Base-by-base conservation (phyloP, 2,888 invertebrate species). In the Cepaea hortensis region DNA sequence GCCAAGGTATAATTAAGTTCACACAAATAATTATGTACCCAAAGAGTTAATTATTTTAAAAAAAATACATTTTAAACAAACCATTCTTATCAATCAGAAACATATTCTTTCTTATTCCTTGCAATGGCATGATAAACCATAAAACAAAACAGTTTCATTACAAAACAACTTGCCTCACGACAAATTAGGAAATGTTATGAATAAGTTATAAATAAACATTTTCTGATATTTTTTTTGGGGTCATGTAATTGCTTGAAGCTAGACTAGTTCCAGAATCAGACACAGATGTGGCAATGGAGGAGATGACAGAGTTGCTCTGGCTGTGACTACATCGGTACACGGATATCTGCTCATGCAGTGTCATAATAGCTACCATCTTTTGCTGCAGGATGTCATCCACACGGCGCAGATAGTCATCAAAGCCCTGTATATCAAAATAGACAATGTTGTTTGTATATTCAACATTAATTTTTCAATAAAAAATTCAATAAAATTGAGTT, bases 331-430 rank as follows among this genome's bases (percentile, higher is more conserved):
- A 70, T 61, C 85, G 79, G 87, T 91, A 91, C 15, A 89, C 86
- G 11, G 90, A 90, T 11, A 93, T 92, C 83, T 92, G 90, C 50
- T 91, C 91, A 82, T 92, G 92, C 20, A 93, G 88, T 20, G 90
- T 88, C 77, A 91, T 90, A 50, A 93, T 92, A 62, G 91, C 91
- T 9, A 90, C 76, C 90, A 93, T 90, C 88, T 93, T 93, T 89
- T 91, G 91, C 23, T 90, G 88, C 48, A 93, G 86, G 15, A 93
- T 90, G 50, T 91, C 89, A 82, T 90, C 90, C 35, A 93, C 90
- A 75, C 89, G 90, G 61, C 89, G 87, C 77, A 93, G 87, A 84
- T 93, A 93, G 50, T 93, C 92, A 50, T 91, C 91, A 90, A 91
- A 92, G 68, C 90, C 91, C 93, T 93, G 91, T 68, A 88, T 55